These are phyloP conservation scores for Danio rerio DNA, from an alignment of 2,113 vertebrate genomes.

Conservation along the genomic window DNA sequence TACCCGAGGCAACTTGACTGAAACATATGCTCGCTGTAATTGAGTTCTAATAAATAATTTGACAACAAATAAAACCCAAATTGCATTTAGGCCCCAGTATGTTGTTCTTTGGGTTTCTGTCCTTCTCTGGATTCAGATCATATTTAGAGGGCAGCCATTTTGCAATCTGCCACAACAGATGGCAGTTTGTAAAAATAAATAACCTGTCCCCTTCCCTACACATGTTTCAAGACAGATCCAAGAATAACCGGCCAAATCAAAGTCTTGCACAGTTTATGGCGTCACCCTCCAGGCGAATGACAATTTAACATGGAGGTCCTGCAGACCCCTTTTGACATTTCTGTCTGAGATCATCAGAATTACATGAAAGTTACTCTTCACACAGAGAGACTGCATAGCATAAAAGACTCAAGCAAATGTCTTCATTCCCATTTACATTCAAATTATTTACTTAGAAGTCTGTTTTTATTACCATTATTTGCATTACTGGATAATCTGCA, in stretches of 20 bases:
- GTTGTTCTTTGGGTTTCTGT: not conserved
- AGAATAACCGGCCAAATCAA: constrained; percentile 44
- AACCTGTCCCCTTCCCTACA: constrained; percentile 49
- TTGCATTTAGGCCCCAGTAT: not conserved
- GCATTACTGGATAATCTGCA: no score
- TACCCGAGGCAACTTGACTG: not conserved
- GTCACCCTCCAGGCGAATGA: constrained; percentile 33
- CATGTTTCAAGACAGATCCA: constrained; percentile 35
- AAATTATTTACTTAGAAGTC: no score
- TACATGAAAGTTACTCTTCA: constrained; percentile 13
- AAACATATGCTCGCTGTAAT: not conserved
- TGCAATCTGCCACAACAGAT: constrained; percentile 65
- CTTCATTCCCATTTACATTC: no score
- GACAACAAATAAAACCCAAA: not conserved
- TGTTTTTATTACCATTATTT: no score
- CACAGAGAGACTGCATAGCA: not conserved
- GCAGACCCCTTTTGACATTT: constrained; percentile 39
- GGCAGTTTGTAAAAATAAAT: constrained; percentile 67
- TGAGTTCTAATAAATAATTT: not conserved
- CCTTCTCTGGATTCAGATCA: constrained; percentile 46
- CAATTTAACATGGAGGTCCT: constrained; percentile 21
- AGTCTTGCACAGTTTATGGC: constrained; percentile 56
- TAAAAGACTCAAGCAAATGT: no score
- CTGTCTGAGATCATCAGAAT: constrained; percentile 35
- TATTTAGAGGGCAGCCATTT: constrained; percentile 50